phyloP scores from a whole-genome alignment of 1,140 invertebrate species.

The Apis laboriosa region DNA sequence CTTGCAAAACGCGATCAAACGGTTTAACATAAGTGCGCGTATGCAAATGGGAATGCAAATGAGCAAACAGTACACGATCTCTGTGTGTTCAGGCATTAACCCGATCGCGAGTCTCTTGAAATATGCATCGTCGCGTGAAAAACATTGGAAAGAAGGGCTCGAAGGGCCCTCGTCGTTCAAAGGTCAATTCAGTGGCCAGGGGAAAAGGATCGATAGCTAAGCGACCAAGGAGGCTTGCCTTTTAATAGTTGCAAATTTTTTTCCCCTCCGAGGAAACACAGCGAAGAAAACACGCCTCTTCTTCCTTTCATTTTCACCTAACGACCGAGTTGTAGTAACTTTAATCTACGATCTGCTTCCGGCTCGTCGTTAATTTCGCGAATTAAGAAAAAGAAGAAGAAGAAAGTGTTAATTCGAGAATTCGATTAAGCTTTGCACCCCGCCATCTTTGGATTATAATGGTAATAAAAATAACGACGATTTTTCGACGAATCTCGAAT shows the following conservation, averaged over 20 bases:
- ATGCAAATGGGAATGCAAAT: conserved; percentile 27
- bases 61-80: background rate
- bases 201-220: conserved; percentile 36
- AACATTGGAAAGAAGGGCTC: background rate
- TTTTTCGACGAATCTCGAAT: conserved; percentile 3
- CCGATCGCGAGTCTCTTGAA: conserved; percentile 25
- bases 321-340: background rate
- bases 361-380: conserved; percentile 1
- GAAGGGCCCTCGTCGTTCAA: conserved; percentile 21
- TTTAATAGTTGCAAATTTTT: background rate
- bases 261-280: too few relatives aligned
- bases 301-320: conserved; percentile 6
- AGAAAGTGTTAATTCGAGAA: conserved; percentile 37
- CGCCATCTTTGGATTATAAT: background rate
- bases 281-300: background rate
- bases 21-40: conserved; percentile 9
- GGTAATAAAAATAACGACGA: conserved; percentile 12
- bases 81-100: conserved; percentile 9
- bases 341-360: conserved; percentile 6
- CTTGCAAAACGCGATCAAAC: conserved; percentile 6
- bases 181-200: conserved; percentile 1
- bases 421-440: conserved; percentile 27
- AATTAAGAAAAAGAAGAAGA: background rate
- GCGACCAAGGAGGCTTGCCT: background rate
- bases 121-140: conserved; percentile 58